These are phyloP conservation scores for Sapayoa aenigma DNA, from an alignment of 2,113 vertebrate species.

Conservation along the genomic window DNA sequence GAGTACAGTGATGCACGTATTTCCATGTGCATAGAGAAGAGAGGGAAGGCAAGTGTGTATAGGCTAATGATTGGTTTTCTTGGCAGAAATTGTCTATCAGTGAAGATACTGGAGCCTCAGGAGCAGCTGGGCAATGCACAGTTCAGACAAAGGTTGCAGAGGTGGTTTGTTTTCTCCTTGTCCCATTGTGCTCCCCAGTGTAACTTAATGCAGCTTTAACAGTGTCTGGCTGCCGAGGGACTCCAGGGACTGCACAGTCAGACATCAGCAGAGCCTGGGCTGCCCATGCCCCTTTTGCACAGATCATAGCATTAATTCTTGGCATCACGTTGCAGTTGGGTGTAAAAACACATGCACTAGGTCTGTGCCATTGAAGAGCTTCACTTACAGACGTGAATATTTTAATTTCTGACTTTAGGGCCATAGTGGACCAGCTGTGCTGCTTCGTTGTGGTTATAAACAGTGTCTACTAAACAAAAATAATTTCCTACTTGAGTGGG, in stretches of 20 bases:
- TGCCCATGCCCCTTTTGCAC: fast-evolving
- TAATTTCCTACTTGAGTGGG: not conserved
- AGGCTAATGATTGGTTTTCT: not conserved
- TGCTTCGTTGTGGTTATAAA: not conserved
- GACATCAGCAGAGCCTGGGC: not conserved
- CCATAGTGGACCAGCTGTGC: fast-evolving
- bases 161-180: not conserved
- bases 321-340: not conserved
- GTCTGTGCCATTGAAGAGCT: not conserved
- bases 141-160: not conserved
- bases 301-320: not conserved
- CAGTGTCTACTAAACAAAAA: not conserved
- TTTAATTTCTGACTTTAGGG: not conserved
- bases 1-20: not conserved
- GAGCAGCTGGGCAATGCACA: not conserved
- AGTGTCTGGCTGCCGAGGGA: not conserved
- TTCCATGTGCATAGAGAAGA: not conserved
- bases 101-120: not conserved
- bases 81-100: not conserved
- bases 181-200: fast-evolving
- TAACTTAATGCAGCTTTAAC: not conserved
- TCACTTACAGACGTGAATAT: fast-evolving
- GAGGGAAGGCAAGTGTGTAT: not conserved
- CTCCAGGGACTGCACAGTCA: not conserved
- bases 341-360: not conserved